phyloP scores from a whole-genome alignment of 2,888 invertebrate genomes.

The Meliscaeva auricollis region DNA sequence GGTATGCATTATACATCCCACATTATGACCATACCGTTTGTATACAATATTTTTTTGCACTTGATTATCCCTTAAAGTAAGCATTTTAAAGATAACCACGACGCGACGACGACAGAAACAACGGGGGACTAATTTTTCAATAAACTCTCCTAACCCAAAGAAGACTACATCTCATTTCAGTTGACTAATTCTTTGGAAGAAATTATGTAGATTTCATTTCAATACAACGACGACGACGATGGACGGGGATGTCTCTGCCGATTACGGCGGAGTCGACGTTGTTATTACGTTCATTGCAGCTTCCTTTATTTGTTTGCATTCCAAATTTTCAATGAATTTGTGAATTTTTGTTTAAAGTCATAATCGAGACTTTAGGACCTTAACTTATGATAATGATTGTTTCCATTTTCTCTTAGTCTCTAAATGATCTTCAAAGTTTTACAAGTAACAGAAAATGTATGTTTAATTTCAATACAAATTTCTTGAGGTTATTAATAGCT shows the following conservation, averaged over 20 bases:
- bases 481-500: no score
- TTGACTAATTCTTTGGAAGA: conserved; percentile 10
- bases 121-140: conserved; percentile 21
- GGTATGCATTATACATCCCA: not conserved
- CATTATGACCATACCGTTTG: not conserved
- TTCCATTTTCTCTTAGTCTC: no score
- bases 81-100: not conserved
- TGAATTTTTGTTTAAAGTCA: no score
- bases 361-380: no score
- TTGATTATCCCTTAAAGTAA: conserved; percentile 1
- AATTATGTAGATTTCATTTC: not conserved
- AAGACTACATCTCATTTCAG: conserved; percentile 6
- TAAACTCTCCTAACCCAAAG: conserved; percentile 46
- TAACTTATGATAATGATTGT: no score
- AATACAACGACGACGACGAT: not conserved
- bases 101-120: not conserved
- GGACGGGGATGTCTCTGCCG: not conserved
- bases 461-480: no score
- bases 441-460: no score
- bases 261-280: not conserved
- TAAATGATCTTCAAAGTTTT: no score
- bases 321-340: not conserved
- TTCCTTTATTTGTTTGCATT: conserved; percentile 1
- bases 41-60: not conserved
- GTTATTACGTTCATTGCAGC: conserved; percentile 2